phyloP scores from a whole-genome alignment of 1,140 invertebrate species.

The Colletes latitarsis region DNA sequence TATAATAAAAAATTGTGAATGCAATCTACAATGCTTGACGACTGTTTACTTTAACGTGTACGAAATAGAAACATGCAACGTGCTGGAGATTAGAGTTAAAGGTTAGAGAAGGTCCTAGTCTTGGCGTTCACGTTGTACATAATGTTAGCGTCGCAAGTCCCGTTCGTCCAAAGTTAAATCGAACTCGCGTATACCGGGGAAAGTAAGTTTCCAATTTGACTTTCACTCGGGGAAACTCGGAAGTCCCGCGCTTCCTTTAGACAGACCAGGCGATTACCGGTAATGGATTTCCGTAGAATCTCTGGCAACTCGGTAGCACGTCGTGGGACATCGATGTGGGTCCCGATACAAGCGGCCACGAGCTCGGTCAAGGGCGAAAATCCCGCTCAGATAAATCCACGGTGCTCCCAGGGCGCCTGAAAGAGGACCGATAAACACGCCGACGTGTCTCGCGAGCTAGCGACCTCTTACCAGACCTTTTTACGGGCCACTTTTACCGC shows the following conservation, averaged over 20 bases:
- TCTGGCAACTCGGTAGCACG: background rate
- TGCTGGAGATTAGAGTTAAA: too few species aligned
- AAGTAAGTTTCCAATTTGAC: background rate
- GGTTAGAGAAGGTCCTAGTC: too few species aligned
- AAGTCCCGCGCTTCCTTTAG: background rate
- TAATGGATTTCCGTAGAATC: background rate
- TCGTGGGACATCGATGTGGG: background rate
- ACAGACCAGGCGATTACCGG: background rate
- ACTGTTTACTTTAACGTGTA: too few species aligned
- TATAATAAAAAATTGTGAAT: too few species aligned
- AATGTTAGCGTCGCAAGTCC: too few species aligned
- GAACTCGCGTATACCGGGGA: background rate
- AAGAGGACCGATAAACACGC: background rate
- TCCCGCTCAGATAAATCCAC: background rate
- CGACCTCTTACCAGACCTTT: background rate
- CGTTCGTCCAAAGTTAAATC: background rate
- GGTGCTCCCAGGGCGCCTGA: background rate
- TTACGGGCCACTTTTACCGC: constrained; percentile 7
- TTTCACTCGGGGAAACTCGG: background rate
- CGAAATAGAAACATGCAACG: too few species aligned
- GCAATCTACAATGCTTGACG: too few species aligned
- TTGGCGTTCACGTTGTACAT: too few species aligned
- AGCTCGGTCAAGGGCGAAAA: constrained; percentile 4
- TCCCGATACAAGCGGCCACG: background rate
- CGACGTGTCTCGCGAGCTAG: background rate